A percentile compares a stretch with the other conserved stretches of the same genome.
phyloP scores from a whole-genome alignment of 2,113 vertebrate species.

The Melanostigma gelatinosum region DNA sequence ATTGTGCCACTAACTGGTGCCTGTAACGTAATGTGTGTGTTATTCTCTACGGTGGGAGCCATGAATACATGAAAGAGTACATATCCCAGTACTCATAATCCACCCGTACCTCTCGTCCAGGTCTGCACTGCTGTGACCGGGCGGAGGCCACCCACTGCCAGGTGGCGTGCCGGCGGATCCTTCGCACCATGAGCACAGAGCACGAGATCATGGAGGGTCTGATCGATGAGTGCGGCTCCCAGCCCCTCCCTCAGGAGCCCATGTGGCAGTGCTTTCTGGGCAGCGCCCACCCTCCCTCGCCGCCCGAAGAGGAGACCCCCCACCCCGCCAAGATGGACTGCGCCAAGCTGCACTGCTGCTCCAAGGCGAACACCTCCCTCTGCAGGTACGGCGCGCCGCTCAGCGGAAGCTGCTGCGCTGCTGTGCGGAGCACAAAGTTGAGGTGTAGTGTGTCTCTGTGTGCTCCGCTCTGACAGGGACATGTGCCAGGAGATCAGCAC shows the following conservation, averaged over 20 bases:
- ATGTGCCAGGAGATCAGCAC: constrained; percentile 96
- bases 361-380: constrained; percentile 94
- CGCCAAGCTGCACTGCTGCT: constrained; percentile 97
- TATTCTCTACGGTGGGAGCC: neutral
- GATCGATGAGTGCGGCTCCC: constrained; percentile 91
- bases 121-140: constrained; percentile 96
- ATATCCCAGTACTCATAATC: neutral
- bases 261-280: constrained; percentile 98
- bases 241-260: constrained; percentile 97
- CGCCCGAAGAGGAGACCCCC: constrained; percentile 88
- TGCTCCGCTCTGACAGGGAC: constrained; percentile 81
- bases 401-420: neutral
- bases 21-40: too few relatives aligned
- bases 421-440: neutral
- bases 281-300: constrained; percentile 89
- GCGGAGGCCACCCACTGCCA: constrained; percentile 94
- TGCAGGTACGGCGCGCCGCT: constrained; percentile 86
- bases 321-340: constrained; percentile 93
- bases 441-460: neutral
- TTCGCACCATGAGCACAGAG: constrained; percentile 96
- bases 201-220: constrained; percentile 98
- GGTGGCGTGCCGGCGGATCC: constrained; percentile 90
- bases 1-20: neutral
- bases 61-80: neutral
- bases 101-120: constrained; percentile 69